Evolutionary conservation across 2,888 invertebrate genomes (phyloP).

Genomic region (Calameuta idolon): DNA sequence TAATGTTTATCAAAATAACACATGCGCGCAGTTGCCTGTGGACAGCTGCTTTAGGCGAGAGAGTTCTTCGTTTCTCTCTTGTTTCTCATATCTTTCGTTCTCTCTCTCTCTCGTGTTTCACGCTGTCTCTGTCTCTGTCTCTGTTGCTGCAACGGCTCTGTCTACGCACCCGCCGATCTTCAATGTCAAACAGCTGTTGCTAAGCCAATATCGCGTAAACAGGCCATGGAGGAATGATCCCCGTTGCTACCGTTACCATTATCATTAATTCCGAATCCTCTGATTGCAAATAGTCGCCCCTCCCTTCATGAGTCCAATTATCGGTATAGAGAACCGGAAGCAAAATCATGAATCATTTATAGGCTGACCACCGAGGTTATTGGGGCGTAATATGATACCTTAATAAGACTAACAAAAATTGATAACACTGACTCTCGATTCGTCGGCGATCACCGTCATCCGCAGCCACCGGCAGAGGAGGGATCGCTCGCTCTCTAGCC

Average conservation of each 20-base stretch:
- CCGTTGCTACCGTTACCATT: background rate
- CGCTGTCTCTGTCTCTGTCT: slow-evolving; percentile 16
- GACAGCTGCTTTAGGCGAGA: background rate
- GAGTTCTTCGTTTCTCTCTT: background rate
- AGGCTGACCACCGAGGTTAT: background rate
- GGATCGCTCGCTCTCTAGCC: background rate
- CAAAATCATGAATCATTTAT: background rate
- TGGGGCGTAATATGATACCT: background rate
- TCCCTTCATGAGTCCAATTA: background rate
- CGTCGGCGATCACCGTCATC: background rate
- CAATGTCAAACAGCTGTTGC: slow-evolving; percentile 59
- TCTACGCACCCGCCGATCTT: slow-evolving; percentile 25
- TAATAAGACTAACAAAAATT: background rate
- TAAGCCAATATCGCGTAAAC: slow-evolving; percentile 45
- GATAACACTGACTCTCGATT: background rate
- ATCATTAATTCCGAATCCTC: background rate
- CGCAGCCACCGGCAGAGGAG: background rate
- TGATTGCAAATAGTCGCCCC: background rate
- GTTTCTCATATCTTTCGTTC: background rate
- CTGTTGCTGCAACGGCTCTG: slow-evolving; percentile 21
- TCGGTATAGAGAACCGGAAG: background rate
- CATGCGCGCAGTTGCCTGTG: background rate
- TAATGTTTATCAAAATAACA: slow-evolving; percentile 26
- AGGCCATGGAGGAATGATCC: slow-evolving; percentile 4
- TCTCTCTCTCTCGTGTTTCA: background rate